Evolutionary conservation across 2,888 invertebrate genomes (phyloP).

Genomic region (Podabrus alpinus): DNA sequence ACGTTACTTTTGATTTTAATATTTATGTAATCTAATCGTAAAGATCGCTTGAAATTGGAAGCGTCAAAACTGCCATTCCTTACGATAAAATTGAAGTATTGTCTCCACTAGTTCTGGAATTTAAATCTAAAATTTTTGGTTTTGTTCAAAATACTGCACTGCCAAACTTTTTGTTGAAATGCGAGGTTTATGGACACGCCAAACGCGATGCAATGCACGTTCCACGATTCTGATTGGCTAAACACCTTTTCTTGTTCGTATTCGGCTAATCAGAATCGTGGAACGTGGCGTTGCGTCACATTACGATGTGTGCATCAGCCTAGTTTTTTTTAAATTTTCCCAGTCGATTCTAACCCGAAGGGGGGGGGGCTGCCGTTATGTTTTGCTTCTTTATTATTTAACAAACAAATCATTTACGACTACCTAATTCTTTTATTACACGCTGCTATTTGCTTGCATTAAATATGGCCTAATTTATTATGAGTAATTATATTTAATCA

Average conservation of each 20-base stretch:
- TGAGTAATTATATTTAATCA: conserved; percentile 27
- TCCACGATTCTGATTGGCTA: too few species aligned
- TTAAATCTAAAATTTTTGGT: too few species aligned
- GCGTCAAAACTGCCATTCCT: neutral
- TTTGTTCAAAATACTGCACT: too few species aligned
- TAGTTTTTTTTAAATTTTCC: too few species aligned
- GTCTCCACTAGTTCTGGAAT: neutral
- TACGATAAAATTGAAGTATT: neutral
- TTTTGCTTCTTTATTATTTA: conserved; percentile 16
- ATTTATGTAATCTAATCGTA: neutral
- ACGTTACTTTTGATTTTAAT: neutral
- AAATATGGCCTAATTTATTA: conserved; percentile 25
- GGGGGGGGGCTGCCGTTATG: conserved; percentile 18
- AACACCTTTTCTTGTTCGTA: too few species aligned
- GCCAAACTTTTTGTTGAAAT: too few species aligned
- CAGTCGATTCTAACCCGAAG: too few species aligned
- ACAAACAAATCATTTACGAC: conserved; percentile 1
- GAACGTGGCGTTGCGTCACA: too few species aligned
- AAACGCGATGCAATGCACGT: too few species aligned
- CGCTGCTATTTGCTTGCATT: conserved; percentile 14
- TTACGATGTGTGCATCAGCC: too few species aligned
- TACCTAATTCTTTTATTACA: conserved; percentile 26
- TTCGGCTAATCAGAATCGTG: too few species aligned
- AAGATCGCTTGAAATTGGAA: neutral
- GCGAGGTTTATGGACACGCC: too few species aligned